A percentile compares a stretch with the other conserved stretches of the same genome.
These are phyloP conservation scores for Numenius arquata DNA, from an alignment of 2,113 vertebrate genomes.

Conservation along the genomic window DNA sequence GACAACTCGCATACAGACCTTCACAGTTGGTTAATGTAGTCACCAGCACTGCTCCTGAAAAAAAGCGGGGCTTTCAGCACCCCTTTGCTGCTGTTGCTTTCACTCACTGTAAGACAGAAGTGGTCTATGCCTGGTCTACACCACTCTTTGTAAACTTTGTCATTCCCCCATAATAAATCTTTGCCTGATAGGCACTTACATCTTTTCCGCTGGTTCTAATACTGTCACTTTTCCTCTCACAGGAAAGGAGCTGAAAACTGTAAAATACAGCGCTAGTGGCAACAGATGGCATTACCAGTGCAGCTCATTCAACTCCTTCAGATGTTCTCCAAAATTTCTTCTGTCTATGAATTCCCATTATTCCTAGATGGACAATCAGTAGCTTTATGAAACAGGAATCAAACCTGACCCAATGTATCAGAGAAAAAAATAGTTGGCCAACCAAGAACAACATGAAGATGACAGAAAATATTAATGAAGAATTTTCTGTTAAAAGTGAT, in stretches of 20 bases:
- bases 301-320: not conserved
- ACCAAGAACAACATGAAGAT: not conserved
- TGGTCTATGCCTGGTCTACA: not conserved
- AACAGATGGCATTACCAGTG: not conserved
- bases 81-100: not conserved
- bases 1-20: not conserved
- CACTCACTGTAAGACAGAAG: not conserved
- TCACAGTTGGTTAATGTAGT: not conserved
- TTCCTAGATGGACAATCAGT: not conserved
- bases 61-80: not conserved
- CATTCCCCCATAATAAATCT: not conserved
- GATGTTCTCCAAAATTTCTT: not conserved
- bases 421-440: not conserved
- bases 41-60: not conserved
- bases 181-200: fast-evolving
- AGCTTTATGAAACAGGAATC: not conserved
- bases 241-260: not conserved
- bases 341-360: not conserved
- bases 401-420: not conserved
- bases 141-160: not conserved
- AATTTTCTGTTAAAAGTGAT: not conserved
- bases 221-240: not conserved
- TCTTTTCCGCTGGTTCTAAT: not conserved
- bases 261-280: not conserved
- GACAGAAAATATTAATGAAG: not conserved